These are phyloP conservation scores for Euwallacea similis DNA, from an alignment of 1,140 invertebrate genomes.

Conservation along the genomic window DNA sequence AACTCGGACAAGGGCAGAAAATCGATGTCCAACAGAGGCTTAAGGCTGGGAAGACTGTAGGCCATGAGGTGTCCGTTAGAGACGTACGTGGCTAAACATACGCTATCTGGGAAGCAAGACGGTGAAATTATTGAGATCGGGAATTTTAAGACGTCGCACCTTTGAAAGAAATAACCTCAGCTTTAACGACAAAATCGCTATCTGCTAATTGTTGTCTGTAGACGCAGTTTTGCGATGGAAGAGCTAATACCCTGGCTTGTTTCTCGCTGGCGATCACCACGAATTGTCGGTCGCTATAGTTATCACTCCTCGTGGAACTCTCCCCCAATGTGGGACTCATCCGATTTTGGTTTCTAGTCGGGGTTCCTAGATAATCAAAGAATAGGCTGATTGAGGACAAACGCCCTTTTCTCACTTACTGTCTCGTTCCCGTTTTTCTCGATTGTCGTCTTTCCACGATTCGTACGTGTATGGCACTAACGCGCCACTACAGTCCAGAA, in stretches of 20 bases:
- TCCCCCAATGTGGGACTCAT: slow-evolving; percentile 73
- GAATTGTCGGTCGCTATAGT: slow-evolving; percentile 83
- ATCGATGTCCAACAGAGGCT: slow-evolving; percentile 87
- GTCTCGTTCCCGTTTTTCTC: slow-evolving; percentile 65
- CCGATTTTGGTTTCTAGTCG: slow-evolving; percentile 64
- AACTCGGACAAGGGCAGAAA: slow-evolving; percentile 91
- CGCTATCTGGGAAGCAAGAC: slow-evolving; percentile 71
- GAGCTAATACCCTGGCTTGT: slow-evolving; percentile 89
- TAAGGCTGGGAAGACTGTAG: slow-evolving; percentile 91
- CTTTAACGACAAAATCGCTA: slow-evolving; percentile 89
- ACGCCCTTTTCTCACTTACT: slow-evolving; percentile 56
- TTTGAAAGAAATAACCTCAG: slow-evolving; percentile 91
- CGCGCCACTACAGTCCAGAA: slow-evolving; percentile 91
- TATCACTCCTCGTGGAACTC: slow-evolving; percentile 56
- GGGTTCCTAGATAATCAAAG: slow-evolving; percentile 56
- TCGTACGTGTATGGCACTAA: slow-evolving; percentile 83
- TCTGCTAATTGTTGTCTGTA: slow-evolving; percentile 84
- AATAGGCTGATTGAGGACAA: too few relatives aligned
- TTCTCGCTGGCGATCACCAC: slow-evolving; percentile 92
- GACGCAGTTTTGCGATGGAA: slow-evolving; percentile 92
- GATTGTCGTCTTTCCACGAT: slow-evolving; percentile 84
- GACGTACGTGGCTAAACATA: slow-evolving; percentile 90
- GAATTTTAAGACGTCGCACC: slow-evolving; percentile 59
- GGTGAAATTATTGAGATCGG: neutral
- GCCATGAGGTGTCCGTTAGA: slow-evolving; percentile 90